phyloP scores from a whole-genome alignment of 2,113 vertebrate species.

The Stigmatopora nigra region DNA sequence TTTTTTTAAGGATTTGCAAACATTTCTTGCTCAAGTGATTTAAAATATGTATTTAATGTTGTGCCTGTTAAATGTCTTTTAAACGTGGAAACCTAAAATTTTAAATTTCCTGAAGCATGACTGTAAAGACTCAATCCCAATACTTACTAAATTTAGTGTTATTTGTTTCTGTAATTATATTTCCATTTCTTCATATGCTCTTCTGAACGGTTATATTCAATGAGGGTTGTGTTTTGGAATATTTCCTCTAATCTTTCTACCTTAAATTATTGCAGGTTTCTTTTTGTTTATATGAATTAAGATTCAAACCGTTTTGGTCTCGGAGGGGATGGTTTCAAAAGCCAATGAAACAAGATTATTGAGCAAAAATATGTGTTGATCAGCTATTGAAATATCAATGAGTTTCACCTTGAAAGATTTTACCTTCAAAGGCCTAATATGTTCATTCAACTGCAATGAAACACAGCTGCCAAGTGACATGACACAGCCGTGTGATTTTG shows the following conservation, averaged over 20 bases:
- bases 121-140: too few species aligned
- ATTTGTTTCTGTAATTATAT: too few species aligned
- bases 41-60: not conserved
- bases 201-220: not conserved
- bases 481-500: conserved; percentile 42
- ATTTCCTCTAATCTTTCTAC: too few species aligned
- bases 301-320: too few species aligned
- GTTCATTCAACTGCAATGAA: conserved; percentile 48
- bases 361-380: not conserved
- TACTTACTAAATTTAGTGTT: too few species aligned
- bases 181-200: too few species aligned
- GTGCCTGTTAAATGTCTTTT: not conserved
- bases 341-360: not conserved
- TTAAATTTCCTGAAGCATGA: too few species aligned
- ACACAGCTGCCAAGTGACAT: conserved; percentile 46
- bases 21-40: not conserved
- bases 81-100: too few species aligned
- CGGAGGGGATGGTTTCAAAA: too few species aligned
- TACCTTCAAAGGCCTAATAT: conserved; percentile 16
- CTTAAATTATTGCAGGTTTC: not conserved
- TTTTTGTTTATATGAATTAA: too few species aligned
- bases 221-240: too few species aligned
- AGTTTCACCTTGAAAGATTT: not conserved
- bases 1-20: not conserved
- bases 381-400: not conserved